Percentiles rank a stretch among this genome's conserved stretches.
Evolutionary conservation across 2,113 vertebrate genomes (phyloP).

Genomic region (Tursiops truncatus): DNA sequence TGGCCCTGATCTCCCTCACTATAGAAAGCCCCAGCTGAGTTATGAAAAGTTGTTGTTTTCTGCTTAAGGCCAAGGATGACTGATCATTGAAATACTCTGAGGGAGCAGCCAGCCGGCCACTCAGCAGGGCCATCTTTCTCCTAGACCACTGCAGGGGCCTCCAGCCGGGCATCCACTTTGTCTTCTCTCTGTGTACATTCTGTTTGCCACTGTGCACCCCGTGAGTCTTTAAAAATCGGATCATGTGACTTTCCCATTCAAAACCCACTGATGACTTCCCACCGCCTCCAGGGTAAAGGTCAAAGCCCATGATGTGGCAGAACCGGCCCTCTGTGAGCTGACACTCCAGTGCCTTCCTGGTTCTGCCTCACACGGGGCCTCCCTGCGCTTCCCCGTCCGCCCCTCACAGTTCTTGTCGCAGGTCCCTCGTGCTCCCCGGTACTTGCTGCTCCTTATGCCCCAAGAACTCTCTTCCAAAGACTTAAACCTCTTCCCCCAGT

Average conservation of each 20-base stretch:
- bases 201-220: neutral
- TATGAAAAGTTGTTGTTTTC: neutral
- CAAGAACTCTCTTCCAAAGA: neutral
- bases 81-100: neutral
- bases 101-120: neutral
- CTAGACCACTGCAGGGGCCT: neutral
- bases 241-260: neutral
- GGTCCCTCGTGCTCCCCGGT: neutral
- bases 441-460: neutral
- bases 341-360: accelerated
- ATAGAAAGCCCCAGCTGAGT: neutral
- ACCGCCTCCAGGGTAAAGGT: neutral
- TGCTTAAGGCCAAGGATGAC: neutral
- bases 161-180: neutral
- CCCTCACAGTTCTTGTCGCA: neutral
- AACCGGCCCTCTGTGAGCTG: neutral
- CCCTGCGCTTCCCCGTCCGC: neutral
- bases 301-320: neutral
- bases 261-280: neutral
- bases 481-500: neutral
- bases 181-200: neutral
- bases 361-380: no score
- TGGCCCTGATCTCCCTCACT: neutral
- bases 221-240: neutral
- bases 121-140: neutral